Evolutionary conservation across 2,113 vertebrate genomes (phyloP).

Genomic region (Chlorodrepanis virens): DNA sequence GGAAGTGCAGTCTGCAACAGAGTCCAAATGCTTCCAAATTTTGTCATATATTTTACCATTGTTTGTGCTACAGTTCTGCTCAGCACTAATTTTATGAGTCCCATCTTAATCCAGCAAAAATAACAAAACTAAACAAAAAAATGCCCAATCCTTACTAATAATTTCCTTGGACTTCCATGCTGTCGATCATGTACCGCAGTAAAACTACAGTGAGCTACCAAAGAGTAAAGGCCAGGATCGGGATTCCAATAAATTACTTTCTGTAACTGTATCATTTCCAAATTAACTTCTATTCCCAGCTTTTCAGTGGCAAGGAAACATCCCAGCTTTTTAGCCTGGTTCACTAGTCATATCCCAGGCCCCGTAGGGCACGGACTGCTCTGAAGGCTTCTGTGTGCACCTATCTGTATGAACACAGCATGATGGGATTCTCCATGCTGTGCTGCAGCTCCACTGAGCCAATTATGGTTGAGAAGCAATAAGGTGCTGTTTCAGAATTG

Average conservation of each 20-base stretch:
- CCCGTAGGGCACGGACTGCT: fast-evolving
- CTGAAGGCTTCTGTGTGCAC: not conserved
- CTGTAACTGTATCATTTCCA: not conserved
- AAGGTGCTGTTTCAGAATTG: not conserved
- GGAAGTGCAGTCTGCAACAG: not conserved
- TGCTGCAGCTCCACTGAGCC: not conserved
- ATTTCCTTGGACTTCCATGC: not conserved
- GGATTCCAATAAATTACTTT: not conserved
- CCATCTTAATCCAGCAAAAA: not conserved
- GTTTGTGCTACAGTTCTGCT: not conserved
- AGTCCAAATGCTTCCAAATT: not conserved
- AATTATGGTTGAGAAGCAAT: not conserved
- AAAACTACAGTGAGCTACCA: not conserved
- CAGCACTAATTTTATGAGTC: not conserved
- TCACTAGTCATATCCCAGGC: not conserved
- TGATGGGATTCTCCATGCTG: not conserved
- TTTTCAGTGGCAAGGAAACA: not conserved
- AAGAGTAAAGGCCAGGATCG: not conserved
- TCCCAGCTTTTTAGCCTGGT: not conserved
- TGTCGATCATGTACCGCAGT: fast-evolving
- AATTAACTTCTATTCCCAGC: not conserved
- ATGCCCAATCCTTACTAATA: not conserved
- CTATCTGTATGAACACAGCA: not conserved
- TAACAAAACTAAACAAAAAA: not conserved
- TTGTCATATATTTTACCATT: not conserved